Conservation (phyloP, 64 coral and sea anemone species). For the Porites lutea region DNA sequence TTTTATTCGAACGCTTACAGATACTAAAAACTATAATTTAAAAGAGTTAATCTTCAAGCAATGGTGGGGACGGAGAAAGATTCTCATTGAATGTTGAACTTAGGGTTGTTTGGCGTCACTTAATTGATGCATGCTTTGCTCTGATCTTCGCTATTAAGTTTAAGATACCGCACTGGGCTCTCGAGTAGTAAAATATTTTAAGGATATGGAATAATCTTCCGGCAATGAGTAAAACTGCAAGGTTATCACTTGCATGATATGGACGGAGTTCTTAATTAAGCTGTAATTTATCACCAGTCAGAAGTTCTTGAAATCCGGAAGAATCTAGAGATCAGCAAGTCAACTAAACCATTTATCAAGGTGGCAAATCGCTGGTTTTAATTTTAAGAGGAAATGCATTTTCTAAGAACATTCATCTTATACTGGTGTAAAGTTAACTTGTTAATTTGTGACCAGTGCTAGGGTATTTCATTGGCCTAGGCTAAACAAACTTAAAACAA, state of each 20-base stretch:
- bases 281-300: not conserved
- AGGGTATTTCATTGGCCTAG: no score
- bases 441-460: not conserved
- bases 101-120: no score
- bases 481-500: not conserved
- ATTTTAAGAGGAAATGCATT: conserved; percentile 21
- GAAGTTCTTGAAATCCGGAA: conserved; percentile 7
- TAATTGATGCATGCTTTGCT: no score
- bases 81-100: no score
- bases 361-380: conserved; percentile 10
- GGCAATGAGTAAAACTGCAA: not conserved
- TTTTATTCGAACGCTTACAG: no score
- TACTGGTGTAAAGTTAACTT: not conserved
- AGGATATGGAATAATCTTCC: not conserved
- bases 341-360: conserved; percentile 45
- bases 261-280: not conserved
- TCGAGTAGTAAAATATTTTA: no score
- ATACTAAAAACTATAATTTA: no score
- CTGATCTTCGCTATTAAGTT: no score
- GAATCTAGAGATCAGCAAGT: conserved; percentile 35
- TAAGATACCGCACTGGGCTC: no score
- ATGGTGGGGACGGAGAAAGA: no score
- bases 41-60: no score
- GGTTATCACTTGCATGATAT: conserved; percentile 33
- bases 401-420: not conserved